Evolutionary conservation across 2,113 vertebrate genomes (phyloP), one percentile per base, ranked within the genome.

Genomic region (Zosterops japonicus): DNA sequence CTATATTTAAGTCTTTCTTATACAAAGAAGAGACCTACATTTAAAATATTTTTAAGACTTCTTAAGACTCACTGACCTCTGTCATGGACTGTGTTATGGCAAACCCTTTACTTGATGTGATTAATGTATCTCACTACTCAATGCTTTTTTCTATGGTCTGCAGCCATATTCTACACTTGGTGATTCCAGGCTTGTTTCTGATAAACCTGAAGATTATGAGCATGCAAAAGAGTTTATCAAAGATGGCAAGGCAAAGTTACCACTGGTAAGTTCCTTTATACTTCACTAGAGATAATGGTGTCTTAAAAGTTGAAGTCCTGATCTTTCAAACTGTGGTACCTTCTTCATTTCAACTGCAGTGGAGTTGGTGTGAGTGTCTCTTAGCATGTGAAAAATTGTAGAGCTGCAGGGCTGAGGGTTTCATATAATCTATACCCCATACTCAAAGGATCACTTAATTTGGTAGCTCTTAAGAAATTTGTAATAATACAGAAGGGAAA

Each of bases 141-240:
- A 6, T 93, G 22, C 3, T 70, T 42, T 74, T 29, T 50, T 6
- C 13, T 41, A 0, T 94, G 6, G 93, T 95, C 19, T 91, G 20
- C 55, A 98, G 98, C 97, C 95, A 41, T 98, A 98, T 84, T 98
- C 98, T 94, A 61, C 97, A 55, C 94, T 83, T 52, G 97, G 96
- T 82, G 96, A 96, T 95, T 97, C 97, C 41, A 98, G 67, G 68
- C 97, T 97, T 63, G 95, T 74, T 42, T 98, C 98, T 70, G 95
- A 98, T 72, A 98, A 97, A 59, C 94, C 91, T 16, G 97, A 97
- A 28, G 98, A 98, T 93, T 98, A 98, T 78, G 97, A 97, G 24
- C 98, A 98, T 60, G 98, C 96, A 53, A 94, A 96, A 65, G 94
- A 97, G n/a, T 96, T 97, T 68, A 93, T 98, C 83, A 98, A 97